These are phyloP conservation scores for Laspeyria flexula DNA, from an alignment of 2,888 invertebrate genomes.

Conservation along the genomic window DNA sequence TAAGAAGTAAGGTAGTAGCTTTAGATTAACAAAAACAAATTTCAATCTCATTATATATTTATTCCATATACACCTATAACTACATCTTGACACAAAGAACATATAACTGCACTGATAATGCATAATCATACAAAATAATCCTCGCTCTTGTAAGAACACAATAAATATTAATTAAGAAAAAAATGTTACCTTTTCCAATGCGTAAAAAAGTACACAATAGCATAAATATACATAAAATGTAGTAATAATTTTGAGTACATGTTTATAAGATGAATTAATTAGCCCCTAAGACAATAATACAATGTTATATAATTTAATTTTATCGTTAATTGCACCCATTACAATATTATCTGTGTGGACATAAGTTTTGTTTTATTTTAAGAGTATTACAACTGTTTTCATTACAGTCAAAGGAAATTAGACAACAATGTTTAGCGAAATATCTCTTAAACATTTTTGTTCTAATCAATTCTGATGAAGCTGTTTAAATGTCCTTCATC, in stretches of 20 bases:
- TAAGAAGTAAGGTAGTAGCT: too few relatives aligned
- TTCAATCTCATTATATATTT: conserved; percentile 74
- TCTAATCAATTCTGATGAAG: too few relatives aligned
- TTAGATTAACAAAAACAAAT: conserved; percentile 32
- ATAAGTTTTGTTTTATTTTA: not conserved
- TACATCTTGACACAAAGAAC: conserved; percentile 77
- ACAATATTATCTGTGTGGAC: conserved; percentile 11
- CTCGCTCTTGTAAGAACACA: conserved; percentile 31
- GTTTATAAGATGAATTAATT: conserved; percentile 27
- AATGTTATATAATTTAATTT: conserved; percentile 20
- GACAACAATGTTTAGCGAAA: not conserved
- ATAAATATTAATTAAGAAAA: conserved; percentile 45
- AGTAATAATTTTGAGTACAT: conserved; percentile 44
- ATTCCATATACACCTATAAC: conserved; percentile 82
- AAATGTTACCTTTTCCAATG: conserved; percentile 38
- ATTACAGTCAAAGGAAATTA: not conserved
- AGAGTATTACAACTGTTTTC: not conserved
- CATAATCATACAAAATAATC: conserved; percentile 48
- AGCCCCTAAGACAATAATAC: conserved; percentile 22
- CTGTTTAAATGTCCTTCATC: too few relatives aligned
- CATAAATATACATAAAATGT: conserved; percentile 42
- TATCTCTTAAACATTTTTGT: too few relatives aligned
- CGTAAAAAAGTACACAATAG: conserved; percentile 45
- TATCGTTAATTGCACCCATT: conserved; percentile 42
- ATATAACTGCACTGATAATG: conserved; percentile 52